These are phyloP conservation scores for Diarsia brunnea DNA, from an alignment of 2,888 invertebrate species.

Conservation along the genomic window DNA sequence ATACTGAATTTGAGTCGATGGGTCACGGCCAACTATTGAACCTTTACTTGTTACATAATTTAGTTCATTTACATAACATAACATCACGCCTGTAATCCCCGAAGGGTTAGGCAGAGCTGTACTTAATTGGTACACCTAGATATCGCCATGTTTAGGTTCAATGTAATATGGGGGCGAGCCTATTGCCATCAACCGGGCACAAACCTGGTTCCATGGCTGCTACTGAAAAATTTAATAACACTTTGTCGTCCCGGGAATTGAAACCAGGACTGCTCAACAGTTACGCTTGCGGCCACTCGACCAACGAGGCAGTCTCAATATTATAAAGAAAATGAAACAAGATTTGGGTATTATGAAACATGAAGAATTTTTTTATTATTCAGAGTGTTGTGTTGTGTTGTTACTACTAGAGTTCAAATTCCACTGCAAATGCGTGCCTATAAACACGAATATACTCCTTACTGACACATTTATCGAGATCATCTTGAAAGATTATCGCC, in stretches of 20 bases:
- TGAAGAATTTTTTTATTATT: background rate
- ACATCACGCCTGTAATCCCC: too few relatives aligned
- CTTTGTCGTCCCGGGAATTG: too few relatives aligned
- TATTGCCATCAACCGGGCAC: too few relatives aligned
- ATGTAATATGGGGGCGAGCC: too few relatives aligned
- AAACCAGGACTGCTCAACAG: too few relatives aligned
- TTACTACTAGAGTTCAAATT: background rate
- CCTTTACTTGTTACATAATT: background rate
- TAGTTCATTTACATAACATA: background rate
- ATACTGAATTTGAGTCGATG: background rate
- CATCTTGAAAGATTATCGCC: background rate
- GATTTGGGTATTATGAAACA: background rate
- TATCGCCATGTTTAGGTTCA: too few relatives aligned
- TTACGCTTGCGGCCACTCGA: too few relatives aligned
- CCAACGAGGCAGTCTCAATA: too few relatives aligned
- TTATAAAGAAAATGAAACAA: background rate
- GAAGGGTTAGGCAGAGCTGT: too few relatives aligned
- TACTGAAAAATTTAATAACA: too few relatives aligned
- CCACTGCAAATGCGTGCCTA: background rate
- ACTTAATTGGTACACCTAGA: too few relatives aligned
- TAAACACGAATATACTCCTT: background rate
- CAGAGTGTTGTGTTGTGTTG: background rate
- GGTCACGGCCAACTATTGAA: conserved; percentile 20
- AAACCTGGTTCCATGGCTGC: too few relatives aligned
- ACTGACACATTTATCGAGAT: conserved; percentile 12